Percentiles rank a stretch among this genome's conserved stretches.
These are phyloP conservation scores for Emmelina monodactyla DNA, from an alignment of 2,888 invertebrate genomes.

Conservation along the genomic window DNA sequence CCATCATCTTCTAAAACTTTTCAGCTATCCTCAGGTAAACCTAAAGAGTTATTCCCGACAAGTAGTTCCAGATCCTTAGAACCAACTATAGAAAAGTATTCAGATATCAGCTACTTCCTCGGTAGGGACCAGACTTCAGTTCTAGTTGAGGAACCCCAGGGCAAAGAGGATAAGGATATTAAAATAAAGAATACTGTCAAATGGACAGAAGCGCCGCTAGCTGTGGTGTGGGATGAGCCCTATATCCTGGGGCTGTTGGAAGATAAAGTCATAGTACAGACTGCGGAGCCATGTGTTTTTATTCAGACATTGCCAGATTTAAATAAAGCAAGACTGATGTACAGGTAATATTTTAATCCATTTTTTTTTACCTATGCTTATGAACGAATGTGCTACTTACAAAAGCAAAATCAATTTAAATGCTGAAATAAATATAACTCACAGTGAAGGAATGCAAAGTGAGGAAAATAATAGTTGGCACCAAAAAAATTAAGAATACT, in stretches of 20 bases:
- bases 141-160: slow-evolving; percentile 74
- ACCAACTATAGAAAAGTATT: slow-evolving; percentile 81
- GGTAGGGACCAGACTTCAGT: slow-evolving; percentile 89
- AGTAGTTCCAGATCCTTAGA: slow-evolving; percentile 81
- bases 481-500: too few species aligned
- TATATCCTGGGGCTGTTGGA: slow-evolving; percentile 87
- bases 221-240: slow-evolving; percentile 90
- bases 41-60: slow-evolving; percentile 85
- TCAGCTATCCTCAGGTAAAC: slow-evolving; percentile 65
- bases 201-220: slow-evolving; percentile 81
- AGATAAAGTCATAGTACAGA: slow-evolving; percentile 85
- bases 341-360: too few species aligned
- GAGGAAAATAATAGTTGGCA: too few species aligned
- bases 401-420: too few species aligned
- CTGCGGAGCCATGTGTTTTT: slow-evolving; percentile 79
- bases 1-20: too few species aligned
- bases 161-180: slow-evolving; percentile 64
- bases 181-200: slow-evolving; percentile 73
- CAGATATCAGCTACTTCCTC: slow-evolving; percentile 79
- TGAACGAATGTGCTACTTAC: too few species aligned
- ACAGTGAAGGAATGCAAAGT: too few species aligned
- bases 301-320: slow-evolving; percentile 84
- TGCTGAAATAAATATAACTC: too few species aligned
- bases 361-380: too few species aligned
- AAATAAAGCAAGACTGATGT: slow-evolving; percentile 77